Evolutionary conservation across 2,888 invertebrate genomes (phyloP).

Genomic region (Anthoptus insignis): DNA sequence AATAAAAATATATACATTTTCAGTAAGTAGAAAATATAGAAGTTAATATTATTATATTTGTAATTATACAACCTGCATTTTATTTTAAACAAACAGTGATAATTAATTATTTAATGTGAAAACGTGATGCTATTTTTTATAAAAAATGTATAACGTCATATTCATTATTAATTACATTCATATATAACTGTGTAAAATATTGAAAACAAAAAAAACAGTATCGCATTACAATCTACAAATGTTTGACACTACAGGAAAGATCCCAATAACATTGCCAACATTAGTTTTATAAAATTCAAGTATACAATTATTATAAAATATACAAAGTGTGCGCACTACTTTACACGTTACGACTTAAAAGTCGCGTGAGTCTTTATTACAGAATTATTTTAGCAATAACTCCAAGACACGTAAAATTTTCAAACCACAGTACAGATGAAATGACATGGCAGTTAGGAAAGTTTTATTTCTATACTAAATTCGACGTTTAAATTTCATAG

Average conservation of each 20-base stretch:
- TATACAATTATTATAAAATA: conserved; percentile 34
- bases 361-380: conserved; percentile 24
- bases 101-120: too few species aligned
- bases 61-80: too few species aligned
- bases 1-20: background rate
- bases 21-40: background rate
- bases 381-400: conserved; percentile 39
- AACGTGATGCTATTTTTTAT: too few species aligned
- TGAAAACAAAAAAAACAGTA: background rate
- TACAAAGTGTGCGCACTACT: conserved; percentile 33
- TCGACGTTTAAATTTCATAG: background rate
- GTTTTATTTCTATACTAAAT: background rate
- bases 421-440: conserved; percentile 9
- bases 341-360: conserved; percentile 26
- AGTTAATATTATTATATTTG: too few species aligned
- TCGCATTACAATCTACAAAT: conserved; percentile 23
- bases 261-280: conserved; percentile 19
- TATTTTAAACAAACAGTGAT: too few species aligned
- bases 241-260: conserved; percentile 18
- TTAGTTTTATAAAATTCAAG: conserved; percentile 27
- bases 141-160: too few species aligned
- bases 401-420: conserved; percentile 24
- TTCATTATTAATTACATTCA: background rate
- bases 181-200: background rate
- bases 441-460: background rate